Evolutionary conservation across 2,888 invertebrate species (phyloP).

Genomic region (Chrysolina haemoptera): DNA sequence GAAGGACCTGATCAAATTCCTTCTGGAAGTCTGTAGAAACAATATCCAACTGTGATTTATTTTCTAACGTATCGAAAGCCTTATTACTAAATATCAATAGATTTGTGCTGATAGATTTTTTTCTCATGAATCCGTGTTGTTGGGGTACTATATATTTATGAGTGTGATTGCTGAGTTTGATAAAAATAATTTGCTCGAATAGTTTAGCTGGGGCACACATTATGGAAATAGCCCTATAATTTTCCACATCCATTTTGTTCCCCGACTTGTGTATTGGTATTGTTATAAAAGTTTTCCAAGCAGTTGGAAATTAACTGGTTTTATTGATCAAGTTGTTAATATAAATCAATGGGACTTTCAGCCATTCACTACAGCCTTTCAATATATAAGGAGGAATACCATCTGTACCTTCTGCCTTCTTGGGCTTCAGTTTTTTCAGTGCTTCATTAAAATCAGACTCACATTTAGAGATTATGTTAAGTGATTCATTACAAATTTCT

Average conservation of each 20-base stretch:
- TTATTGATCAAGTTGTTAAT: constrained; percentile 6
- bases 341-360: constrained; percentile 9
- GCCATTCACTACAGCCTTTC: background rate
- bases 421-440: constrained; percentile 8
- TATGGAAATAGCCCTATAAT: background rate
- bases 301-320: background rate
- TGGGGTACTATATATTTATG: background rate
- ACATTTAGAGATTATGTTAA: background rate
- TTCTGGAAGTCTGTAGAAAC: constrained; percentile 8
- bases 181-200: constrained; percentile 3
- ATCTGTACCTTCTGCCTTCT: constrained; percentile 11
- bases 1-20: too few species aligned
- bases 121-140: background rate
- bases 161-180: constrained; percentile 11
- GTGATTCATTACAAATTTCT: constrained; percentile 6
- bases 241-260: constrained; percentile 18
- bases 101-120: constrained; percentile 14
- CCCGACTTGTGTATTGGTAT: constrained; percentile 17
- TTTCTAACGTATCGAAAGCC: constrained; percentile 8
- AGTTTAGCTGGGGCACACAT: too few species aligned
- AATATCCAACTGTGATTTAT: constrained; percentile 13
- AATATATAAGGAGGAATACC: background rate
- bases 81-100: constrained; percentile 4
- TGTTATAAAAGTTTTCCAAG: constrained; percentile 7
- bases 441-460: constrained; percentile 8